Evolutionary conservation across 2,888 invertebrate genomes (phyloP), one percentile per base, ranked within the genome.

Genomic region (Microctonus brassicae): DNA sequence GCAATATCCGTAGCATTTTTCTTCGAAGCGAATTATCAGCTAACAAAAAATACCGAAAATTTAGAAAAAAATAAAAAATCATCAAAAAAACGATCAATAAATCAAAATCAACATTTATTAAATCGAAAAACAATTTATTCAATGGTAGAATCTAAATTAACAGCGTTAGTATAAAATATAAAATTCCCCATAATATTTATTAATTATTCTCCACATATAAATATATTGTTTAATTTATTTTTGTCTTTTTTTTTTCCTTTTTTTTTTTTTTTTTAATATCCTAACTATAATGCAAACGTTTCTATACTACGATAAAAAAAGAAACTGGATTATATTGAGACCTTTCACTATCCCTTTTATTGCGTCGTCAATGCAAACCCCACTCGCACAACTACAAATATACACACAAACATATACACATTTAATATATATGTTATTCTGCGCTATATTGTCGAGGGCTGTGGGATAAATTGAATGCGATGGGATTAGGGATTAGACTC

Each of bases 1-100:
- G 91, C 92, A 83, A 91, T 93, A 0, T 94, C 93, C 80, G 89
- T 93, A 57, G 92, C 94, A 0, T 93, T 93, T 83, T 93, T 94
- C 88, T 92, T 93, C 81, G 94, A 94, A 82, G 90, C 92, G 0
- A 92, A 92, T 84, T 94, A 93, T 86, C 88, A 89, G 62, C 84
- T 91, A 24, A 90, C 93, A 9, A 89, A 60, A 26, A 73, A 53
- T 24, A 69, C 70, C 11, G 55, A 69, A 0, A 69, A 70, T 22
- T 13, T 24, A 11, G 62, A 62, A 53, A 53, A 63, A 33, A 22
- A 68, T 64, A 47, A 63, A 26, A 61, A 20, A 39, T 39, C 61
- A 52, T 65, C 29, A 3, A 69, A 66, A 24, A 70, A 76, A 67
- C 75, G 79, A 58, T 76, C 73, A 52, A 74, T 72, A 63, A 74